Percentiles rank a stretch among this genome's conserved stretches.
Conservation (phyloP, 35 echinoderm and acorn worm species). For the Apostichopus japonicus region DNA sequence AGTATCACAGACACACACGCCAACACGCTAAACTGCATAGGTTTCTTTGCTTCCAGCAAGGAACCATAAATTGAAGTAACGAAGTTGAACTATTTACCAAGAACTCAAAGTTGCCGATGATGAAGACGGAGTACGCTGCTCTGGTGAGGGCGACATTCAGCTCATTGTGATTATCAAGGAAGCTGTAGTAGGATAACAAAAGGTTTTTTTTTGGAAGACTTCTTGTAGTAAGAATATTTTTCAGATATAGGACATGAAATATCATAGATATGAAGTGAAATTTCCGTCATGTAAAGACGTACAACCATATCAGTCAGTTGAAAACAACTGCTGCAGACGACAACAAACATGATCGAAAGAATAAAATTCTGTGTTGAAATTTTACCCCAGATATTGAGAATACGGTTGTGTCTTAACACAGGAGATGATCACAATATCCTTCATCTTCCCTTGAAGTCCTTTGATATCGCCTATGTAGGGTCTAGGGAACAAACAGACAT, state of each 20-base stretch:
- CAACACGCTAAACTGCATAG: no score
- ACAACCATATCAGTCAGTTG: no score
- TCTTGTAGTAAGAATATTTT: no score
- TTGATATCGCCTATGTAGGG: conserved; percentile 31
- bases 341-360: no score
- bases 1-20: no score
- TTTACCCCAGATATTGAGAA: conserved; percentile 2
- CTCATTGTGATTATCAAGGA: conserved; percentile 23
- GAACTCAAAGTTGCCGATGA: conserved; percentile 37
- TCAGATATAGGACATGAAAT: no score
- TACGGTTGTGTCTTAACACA: conserved; percentile 30
- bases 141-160: conserved; percentile 46
- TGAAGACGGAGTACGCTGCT: background rate
- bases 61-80: no score
- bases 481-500: background rate
- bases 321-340: no score
- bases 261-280: no score
- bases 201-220: no score
- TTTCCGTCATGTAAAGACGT: no score
- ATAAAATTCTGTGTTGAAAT: background rate
- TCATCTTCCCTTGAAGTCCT: conserved; percentile 28
- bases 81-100: conserved; percentile 2
- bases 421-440: conserved; percentile 39
- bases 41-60: no score
- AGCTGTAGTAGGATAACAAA: background rate